These are phyloP conservation scores for Lordiphosa clarofinis DNA, from an alignment of 1,140 invertebrate genomes.

Conservation along the genomic window DNA sequence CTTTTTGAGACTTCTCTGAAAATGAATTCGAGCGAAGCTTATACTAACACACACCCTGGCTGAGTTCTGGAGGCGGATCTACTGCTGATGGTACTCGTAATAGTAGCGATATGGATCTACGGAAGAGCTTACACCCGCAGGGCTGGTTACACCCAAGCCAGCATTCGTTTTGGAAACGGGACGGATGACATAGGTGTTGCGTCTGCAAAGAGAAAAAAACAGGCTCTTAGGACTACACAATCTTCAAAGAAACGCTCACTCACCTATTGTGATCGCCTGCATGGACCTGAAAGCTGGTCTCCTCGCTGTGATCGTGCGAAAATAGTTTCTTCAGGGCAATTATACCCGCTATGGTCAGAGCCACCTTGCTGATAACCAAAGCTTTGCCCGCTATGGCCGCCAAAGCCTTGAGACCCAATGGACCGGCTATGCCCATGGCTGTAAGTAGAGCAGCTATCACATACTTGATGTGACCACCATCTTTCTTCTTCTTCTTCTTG, in stretches of 20 bases:
- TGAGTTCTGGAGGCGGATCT: slow-evolving; percentile 4
- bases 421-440: slow-evolving; percentile 83
- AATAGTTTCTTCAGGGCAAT: slow-evolving; percentile 86
- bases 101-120: slow-evolving; percentile 82
- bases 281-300: slow-evolving; percentile 84
- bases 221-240: no score
- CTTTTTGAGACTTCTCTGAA: no score
- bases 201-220: slow-evolving; percentile 78
- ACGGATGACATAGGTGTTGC: slow-evolving; percentile 83
- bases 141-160: slow-evolving; percentile 47
- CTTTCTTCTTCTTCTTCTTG: slow-evolving; percentile 63
- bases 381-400: slow-evolving; percentile 85
- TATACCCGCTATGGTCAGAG: slow-evolving; percentile 85
- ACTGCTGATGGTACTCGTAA: slow-evolving; percentile 80
- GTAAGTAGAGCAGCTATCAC: slow-evolving; percentile 83
- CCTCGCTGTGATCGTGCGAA: slow-evolving; percentile 82
- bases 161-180: slow-evolving; percentile 79
- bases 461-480: slow-evolving; percentile 80
- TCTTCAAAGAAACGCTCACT: slow-evolving; percentile 7
- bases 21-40: slow-evolving; percentile 6
- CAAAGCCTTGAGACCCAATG: slow-evolving; percentile 82
- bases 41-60: slow-evolving; percentile 10
- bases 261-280: slow-evolving; percentile 84
- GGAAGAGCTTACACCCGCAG: slow-evolving; percentile 63
- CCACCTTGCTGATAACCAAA: slow-evolving; percentile 85